Base-by-base conservation (phyloP, 2,888 invertebrate genomes). In the Archips xylosteana region DNA sequence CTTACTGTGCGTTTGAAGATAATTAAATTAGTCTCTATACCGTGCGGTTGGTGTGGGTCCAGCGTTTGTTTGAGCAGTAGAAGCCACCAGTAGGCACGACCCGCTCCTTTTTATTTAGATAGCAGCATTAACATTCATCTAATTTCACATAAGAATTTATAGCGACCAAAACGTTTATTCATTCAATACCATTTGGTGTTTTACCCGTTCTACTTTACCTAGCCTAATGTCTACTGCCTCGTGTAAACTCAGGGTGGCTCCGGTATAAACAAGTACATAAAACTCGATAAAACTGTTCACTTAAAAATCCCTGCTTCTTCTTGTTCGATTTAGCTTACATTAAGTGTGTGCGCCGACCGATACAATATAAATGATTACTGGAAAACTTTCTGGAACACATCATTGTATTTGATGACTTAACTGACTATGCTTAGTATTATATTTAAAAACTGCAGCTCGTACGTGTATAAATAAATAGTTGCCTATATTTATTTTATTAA, bases 381-480 rank as follows among this genome's bases (percentile, higher is more conserved):
- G 91, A 92, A 92, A 92, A 92, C 91, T 77, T 88, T 89, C 78
- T 91, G 91, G 92, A 92, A 93, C 93, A 93, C 93, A 92, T 91
- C 79, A 84, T 81, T 80, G 74, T 78, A 77, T 80, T 79, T 81
- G 78, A 79, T 82, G 79, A 83, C 78, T 78, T 79, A 78, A 77
- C 71, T 76, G 78, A 78, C 71, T 77, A 75, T 77, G 64, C 70
- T 75, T 81, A 77, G 72, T 76, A 68, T 71, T 73, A 76, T 76
- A 68, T 71, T 64, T 79, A 77, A 76, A 75, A 75, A 59, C 57
- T 62, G 68, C 62, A 57, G 68, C 72, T 62, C 62, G 68, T 63
- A 62, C 47, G 62, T 72, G 68, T 68, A 68, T 73, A 68, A 68
- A 73, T 73, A 73, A 73, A 68, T 67, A 73, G 72, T 73, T 63